Percentiles rank a stretch among this genome's conserved stretches.
These are phyloP conservation scores for Hirtodrosophila duncani DNA, from an alignment of 2,888 invertebrate genomes.

Conservation along the genomic window DNA sequence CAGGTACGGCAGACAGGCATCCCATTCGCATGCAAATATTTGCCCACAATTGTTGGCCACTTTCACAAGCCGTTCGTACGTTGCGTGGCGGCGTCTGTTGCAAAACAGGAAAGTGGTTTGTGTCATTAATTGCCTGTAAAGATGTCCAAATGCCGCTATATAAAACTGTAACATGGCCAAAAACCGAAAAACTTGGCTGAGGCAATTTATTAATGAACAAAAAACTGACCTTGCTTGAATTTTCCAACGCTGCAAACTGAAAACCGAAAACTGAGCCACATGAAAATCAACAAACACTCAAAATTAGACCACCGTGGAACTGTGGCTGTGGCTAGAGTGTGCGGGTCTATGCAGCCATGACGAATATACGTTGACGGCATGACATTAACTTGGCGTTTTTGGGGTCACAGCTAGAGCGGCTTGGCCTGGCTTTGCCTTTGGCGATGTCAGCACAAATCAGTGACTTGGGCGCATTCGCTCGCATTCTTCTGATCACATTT, in stretches of 20 bases:
- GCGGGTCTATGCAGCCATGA: constrained; percentile 68
- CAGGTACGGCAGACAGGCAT: too few relatives aligned
- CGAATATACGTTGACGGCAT: constrained; percentile 67
- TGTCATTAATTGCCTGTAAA: constrained; percentile 66
- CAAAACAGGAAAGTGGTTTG: constrained; percentile 68
- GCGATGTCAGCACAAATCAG: constrained; percentile 40
- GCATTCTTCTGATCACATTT: constrained; percentile 57
- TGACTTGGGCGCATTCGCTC: constrained; percentile 32
- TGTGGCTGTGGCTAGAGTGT: too few relatives aligned
- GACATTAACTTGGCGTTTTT: constrained; percentile 66
- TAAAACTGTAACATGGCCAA: constrained; percentile 42
- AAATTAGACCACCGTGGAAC: constrained; percentile 17
- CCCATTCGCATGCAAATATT: constrained; percentile 57
- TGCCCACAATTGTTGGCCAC: constrained; percentile 44
- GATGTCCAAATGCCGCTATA: too few relatives aligned
- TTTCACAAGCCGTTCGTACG: constrained; percentile 50
- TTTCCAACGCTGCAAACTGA: constrained; percentile 38
- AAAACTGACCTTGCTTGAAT: constrained; percentile 63
- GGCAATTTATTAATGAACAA: constrained; percentile 59
- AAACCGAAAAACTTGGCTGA: constrained; percentile 18
- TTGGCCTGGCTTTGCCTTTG: too few relatives aligned
- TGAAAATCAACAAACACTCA: constrained; percentile 29
- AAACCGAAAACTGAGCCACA: constrained; percentile 37
- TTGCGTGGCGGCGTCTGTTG: constrained; percentile 28
- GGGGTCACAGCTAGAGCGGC: constrained; percentile 56